Conservation (phyloP, 1,140 invertebrate species). For the Bombus difficillimus region DNA sequence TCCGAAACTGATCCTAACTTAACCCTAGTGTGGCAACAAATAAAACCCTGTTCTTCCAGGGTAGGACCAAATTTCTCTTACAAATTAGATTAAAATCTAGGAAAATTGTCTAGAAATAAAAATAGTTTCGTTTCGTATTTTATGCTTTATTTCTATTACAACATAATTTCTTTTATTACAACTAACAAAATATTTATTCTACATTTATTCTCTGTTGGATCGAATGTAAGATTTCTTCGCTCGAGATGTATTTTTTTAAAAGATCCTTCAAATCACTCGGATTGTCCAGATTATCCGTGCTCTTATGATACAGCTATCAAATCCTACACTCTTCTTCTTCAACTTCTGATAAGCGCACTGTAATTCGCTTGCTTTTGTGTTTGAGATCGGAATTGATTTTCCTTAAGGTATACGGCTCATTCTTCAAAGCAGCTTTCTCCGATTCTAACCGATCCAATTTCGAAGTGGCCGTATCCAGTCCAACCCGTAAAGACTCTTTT, state of each 20-base stretch:
- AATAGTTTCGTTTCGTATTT: background rate
- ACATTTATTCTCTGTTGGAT: background rate
- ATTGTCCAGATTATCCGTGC: background rate
- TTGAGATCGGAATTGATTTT: slow-evolving; percentile 54
- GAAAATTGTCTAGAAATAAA: no score
- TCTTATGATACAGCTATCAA: slow-evolving; percentile 32
- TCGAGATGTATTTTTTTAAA: slow-evolving; percentile 30
- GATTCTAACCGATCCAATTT: slow-evolving; percentile 48
- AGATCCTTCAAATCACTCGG: slow-evolving; percentile 23
- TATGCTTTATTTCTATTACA: background rate
- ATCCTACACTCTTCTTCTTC: slow-evolving; percentile 17
- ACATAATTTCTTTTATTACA: background rate
- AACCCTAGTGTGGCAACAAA: no score
- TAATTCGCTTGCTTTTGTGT: slow-evolving; percentile 37
- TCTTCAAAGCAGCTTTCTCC: slow-evolving; percentile 60
- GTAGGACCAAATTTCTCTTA: no score
- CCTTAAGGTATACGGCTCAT: slow-evolving; percentile 57
- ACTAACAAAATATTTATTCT: background rate
- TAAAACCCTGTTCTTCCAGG: no score
- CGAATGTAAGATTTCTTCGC: slow-evolving; percentile 8
- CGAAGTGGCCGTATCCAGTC: slow-evolving; percentile 29
- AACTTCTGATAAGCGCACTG: slow-evolving; percentile 48
- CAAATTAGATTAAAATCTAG: no score
- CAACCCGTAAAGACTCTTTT: slow-evolving; percentile 26
- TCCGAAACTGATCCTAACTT: no score